Evolutionary conservation across 1,140 invertebrate genomes (phyloP).

Genomic region (Periplaneta americana): DNA sequence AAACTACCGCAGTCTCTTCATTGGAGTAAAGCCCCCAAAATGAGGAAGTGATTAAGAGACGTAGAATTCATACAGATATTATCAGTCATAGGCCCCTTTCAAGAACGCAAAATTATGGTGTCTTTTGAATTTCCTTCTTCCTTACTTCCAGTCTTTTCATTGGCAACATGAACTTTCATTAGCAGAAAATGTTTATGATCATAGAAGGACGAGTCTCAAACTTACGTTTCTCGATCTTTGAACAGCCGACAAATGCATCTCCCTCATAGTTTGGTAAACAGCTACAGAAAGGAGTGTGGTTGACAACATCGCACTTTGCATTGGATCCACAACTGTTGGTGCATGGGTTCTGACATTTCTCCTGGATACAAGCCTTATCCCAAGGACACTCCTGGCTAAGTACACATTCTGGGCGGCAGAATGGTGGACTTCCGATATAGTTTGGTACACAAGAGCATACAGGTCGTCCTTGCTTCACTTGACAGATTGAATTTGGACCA

Average conservation of each 20-base stretch:
- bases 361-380: constrained; percentile 70
- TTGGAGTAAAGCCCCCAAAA: too few species aligned
- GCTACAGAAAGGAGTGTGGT: constrained; percentile 75
- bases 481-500: constrained; percentile 79
- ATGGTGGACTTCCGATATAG: constrained; percentile 64
- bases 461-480: constrained; percentile 67
- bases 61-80: too few species aligned
- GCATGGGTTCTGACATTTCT: constrained; percentile 76
- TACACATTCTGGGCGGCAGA: constrained; percentile 68
- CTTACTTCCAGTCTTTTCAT: too few species aligned
- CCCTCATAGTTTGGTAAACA: constrained; percentile 71
- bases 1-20: too few species aligned
- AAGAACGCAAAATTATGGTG: too few species aligned
- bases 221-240: constrained; percentile 40
- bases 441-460: constrained; percentile 73
- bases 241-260: constrained; percentile 75
- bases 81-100: too few species aligned
- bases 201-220: too few species aligned
- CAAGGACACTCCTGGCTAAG: constrained; percentile 68
- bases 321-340: constrained; percentile 67
- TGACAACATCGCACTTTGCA: constrained; percentile 72
- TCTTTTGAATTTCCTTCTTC: too few species aligned
- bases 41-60: too few species aligned
- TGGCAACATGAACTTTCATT: too few species aligned
- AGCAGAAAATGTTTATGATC: too few species aligned